Conservation (phyloP, 2,797 vertebrate species). For the Pangasius sanitwongsei region DNA sequence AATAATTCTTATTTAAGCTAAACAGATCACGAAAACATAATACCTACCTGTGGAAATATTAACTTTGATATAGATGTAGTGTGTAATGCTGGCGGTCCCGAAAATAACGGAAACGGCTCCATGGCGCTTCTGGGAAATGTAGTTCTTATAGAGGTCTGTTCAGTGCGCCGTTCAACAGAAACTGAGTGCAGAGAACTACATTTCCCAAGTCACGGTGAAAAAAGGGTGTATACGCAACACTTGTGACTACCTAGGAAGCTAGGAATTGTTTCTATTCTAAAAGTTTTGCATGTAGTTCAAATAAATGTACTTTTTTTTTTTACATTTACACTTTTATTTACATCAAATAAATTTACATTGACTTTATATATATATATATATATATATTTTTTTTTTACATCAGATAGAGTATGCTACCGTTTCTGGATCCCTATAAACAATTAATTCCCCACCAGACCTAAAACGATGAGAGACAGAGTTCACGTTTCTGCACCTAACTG, state of each 20-base stretch:
- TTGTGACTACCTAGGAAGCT: slow-evolving; percentile 57
- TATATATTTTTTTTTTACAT: background rate
- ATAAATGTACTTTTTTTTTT: background rate
- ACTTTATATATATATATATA: no score
- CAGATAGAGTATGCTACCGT: background rate
- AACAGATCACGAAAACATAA: background rate
- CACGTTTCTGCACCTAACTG: no score
- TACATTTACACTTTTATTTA: background rate
- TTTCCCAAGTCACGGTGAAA: slow-evolving; percentile 42
- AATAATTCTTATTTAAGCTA: background rate
- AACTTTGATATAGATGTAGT: slow-evolving; percentile 53
- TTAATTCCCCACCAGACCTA: background rate
- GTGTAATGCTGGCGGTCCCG: slow-evolving; percentile 29
- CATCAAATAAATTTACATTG: background rate
- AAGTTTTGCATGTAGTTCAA: background rate
- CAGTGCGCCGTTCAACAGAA: fast-evolving
- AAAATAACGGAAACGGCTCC: background rate
- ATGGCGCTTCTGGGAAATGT: slow-evolving; percentile 53
- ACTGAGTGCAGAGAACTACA: slow-evolving; percentile 62
- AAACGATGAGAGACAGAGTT: background rate
- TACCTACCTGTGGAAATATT: slow-evolving; percentile 37
- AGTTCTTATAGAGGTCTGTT: slow-evolving; percentile 54
- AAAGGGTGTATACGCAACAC: slow-evolving; percentile 54
- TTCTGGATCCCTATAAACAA: background rate
- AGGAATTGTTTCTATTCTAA: slow-evolving; percentile 12